phyloP scores from a whole-genome alignment of 2,113 vertebrate genomes.

The Cephalophus harveyi region DNA sequence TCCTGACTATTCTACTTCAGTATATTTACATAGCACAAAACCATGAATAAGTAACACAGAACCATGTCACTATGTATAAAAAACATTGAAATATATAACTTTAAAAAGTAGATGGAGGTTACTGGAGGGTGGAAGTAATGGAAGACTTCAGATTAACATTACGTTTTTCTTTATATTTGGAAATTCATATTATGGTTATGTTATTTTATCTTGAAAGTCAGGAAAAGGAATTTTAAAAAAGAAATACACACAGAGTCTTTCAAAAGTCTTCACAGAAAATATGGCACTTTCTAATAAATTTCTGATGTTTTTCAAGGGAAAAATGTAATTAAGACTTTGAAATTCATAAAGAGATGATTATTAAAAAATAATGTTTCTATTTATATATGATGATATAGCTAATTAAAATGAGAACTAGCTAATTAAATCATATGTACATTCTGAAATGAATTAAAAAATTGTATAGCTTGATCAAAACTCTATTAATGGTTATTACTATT shows the following conservation, averaged over 20 bases:
- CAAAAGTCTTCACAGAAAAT: background rate
- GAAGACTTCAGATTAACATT: background rate
- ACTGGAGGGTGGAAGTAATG: background rate
- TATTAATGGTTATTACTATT: constrained; percentile 39
- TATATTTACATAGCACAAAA: background rate
- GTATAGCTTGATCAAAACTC: constrained; percentile 45
- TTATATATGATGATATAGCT: constrained; percentile 40
- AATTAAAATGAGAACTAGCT: constrained; percentile 12
- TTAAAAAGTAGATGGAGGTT: background rate
- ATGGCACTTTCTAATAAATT: background rate
- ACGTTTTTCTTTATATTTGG: background rate
- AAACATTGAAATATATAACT: background rate
- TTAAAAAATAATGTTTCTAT: constrained; percentile 62
- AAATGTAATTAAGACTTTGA: constrained; percentile 60
- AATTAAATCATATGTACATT: constrained; percentile 55
- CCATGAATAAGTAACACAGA: background rate
- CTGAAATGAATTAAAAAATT: constrained; percentile 44
- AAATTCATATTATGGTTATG: background rate
- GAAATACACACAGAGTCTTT: background rate
- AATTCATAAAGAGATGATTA: constrained; percentile 56
- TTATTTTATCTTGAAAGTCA: background rate
- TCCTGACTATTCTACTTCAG: background rate
- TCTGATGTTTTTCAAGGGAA: constrained; percentile 45
- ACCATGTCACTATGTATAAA: background rate
- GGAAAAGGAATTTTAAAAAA: background rate